Base-by-base conservation (phyloP, 2,888 invertebrate species). In the Parnassius glacialis region DNA sequence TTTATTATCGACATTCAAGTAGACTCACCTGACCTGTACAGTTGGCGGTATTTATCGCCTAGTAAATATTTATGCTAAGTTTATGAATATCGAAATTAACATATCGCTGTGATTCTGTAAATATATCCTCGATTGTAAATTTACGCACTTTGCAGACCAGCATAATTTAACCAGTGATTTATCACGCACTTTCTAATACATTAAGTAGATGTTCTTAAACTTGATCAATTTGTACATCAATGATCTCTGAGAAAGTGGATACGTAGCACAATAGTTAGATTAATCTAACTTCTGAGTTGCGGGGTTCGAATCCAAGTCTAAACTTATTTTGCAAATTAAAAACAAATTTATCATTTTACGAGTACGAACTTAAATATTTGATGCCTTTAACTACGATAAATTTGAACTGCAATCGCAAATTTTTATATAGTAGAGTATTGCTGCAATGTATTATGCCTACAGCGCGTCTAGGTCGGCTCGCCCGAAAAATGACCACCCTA, bases 31-130 rank as follows among this genome's bases (percentile, higher is more conserved):
- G 86, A 87, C 87, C 88, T 67, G 69, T 64, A 68, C 79, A 83
- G 84, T 81, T 82, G 80, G 76, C 79, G 79, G 80, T 85, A 87
- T 87, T 85, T 84, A 84, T 84, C 75, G 80, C 75, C 76, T 74
- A 72, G 78, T 79, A 79, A 80, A 80, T 78, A 73, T 62, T 62
- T 79, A 85, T 85, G 81, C 80, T 79, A 80, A 83, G 83, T 79
- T 78, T 80, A 76, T 77, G 76, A 73, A 74, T 73, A 74, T 74
- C 74, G 69, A 74, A 78, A 83, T 83, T 83, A 80, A 79, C 80
- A 80, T 79, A 74, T 74, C 70, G 72, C 68, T 63, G 69, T 65
- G 73, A 79, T 80, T 58, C 43, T 12, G 42, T 59, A 48, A 50
- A 57, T 54, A 50, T 80, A 75, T 75, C 74, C 75, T 76, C 73